phyloP scores from a whole-genome alignment of 2,113 vertebrate genomes.

The zebrafish (Danio rerio) region GRCz12tu NC_133180.1:44391501-44392000 shows the following conservation, averaged over 20 bases:
- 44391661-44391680: neutral
- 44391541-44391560: constrained; percentile 8
- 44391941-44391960: neutral
- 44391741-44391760: constrained; percentile 9
- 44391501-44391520: constrained; percentile 36
- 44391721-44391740: constrained; percentile 40
- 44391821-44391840: constrained; percentile 6
- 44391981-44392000: too few relatives aligned
- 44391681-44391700: constrained; percentile 23
- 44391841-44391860: neutral
- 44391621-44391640: constrained; percentile 13
- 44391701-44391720: constrained; percentile 3
- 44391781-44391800: constrained; percentile 19
- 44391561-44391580: constrained; percentile 6
- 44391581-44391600: neutral
- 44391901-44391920: neutral
- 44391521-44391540: constrained; percentile 41
- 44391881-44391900: neutral
- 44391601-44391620: constrained; percentile 32
- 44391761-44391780: constrained; percentile 19
- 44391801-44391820: constrained; percentile 26
- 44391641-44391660: neutral
- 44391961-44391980: too few relatives aligned
- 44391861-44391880: neutral
- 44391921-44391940: neutral